Evolutionary conservation across 2,113 vertebrate genomes (phyloP), one percentile per base, ranked within the genome.

Genomic region (Ciconia stormi): DNA sequence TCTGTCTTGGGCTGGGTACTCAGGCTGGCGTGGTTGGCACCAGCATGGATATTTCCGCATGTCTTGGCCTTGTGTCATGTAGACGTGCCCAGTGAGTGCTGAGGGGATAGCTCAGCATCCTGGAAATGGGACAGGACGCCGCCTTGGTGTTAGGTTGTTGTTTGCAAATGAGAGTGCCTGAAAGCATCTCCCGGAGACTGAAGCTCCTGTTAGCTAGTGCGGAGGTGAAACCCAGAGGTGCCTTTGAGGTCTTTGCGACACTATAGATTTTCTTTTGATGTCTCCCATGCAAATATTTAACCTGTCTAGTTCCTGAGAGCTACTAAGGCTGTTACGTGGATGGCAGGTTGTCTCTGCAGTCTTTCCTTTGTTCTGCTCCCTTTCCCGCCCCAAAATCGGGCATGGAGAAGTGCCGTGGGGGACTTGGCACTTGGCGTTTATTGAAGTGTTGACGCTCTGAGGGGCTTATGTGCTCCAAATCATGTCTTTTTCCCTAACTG

Each of bases 231-330:
- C 9, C 20, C 34, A 7, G 9, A 18, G 58, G 72, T 87, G 89
- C 70, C 95, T 93, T 96, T 95, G 91, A 94, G 95, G 83, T 71
- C 93, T 76, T 89, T 56, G 81, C 91, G 76, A 78, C 56, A 9
- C 78, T 82, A 91, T 47, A 56, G 87, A 67, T 96, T 93, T 96
- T 87, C 95, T 81, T 96, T 84, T 96, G 95, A 94, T 89, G 87
- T 95, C 69, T 91, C 59, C 65, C 69, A 23, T 90, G 80, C 94
- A 97, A 97, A 96, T 97, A 93, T 93, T 97, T 96, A 89, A 93
- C 78, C 84, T 87, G 87, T 87, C 93, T 96, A 70, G 81, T 59
- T 93, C 63, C 83, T 56, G 81, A 87, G 81, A 87, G 84, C 95
- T 80, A 3, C 70, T 17, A 20, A 59, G 40, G 49, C 87, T 52